Base-by-base conservation (phyloP, 2,888 invertebrate species). In the Cantharis nigra region DNA sequence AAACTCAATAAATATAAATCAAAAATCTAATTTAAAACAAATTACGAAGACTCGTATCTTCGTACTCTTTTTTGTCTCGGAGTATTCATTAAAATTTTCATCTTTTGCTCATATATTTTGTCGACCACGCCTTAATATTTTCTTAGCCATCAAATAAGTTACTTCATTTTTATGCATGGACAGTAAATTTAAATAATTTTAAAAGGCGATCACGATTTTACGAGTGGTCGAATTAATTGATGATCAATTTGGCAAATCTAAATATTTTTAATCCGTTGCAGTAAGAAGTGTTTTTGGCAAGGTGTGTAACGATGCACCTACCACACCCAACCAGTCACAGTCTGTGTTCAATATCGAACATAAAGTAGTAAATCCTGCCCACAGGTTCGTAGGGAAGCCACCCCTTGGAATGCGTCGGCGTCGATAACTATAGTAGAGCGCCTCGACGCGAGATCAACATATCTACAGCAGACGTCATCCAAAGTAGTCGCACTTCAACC, bases 311-410 rank as follows among this genome's bases (percentile, higher is more conserved):
- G 83, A 89, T 89, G 90, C 89, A 91, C 89, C 91, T 90, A 89
- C 90, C 90, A 90, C 89, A 90, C 89, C 89, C 89, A 88, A 87
- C 88, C 88, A 86, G 88, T 88, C 88, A 88, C 88, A 87, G 88
- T 88, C 87, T 85, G 88, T 90, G 91, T 91, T 91, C 90, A 89
- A 89, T 90, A 91, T 90, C 91, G 91, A 90, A 85, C 85, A 87
- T 86, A 87, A 86, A 86, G 83, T 82, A 84, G 85, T 85, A 87
- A 87, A 88, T 88, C 88, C 89, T 87, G 88, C 89, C 89, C 89
- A 88, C 88, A 86, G 86, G 84, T 85, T 84, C 84, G 85, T 85
- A 86, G 86, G 86, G 85, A 85, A 85, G 85, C 87, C 87, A 86
- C 87, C 87, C 87, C 85, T 84, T 81, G 83, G 83, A 84, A 84